Evolutionary conservation across 2,888 invertebrate species (phyloP).

Genomic region (Cyrtodaria siliqua): DNA sequence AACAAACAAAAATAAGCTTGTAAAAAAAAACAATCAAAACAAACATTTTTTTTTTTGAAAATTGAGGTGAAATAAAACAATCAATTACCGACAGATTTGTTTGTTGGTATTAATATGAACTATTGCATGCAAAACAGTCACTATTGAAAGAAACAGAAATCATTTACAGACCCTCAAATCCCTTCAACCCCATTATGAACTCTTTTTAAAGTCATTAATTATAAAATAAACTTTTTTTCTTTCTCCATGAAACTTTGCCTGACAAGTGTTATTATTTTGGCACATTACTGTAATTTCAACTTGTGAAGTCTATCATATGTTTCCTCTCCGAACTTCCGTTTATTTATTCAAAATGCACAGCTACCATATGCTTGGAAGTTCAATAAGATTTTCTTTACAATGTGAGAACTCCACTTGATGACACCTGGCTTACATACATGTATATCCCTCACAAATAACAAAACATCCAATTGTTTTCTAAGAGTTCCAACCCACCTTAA

Average conservation of each 20-base stretch:
- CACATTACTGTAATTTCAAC: slow-evolving; percentile 15
- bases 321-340: slow-evolving; percentile 38
- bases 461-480: not conserved
- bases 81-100: no score
- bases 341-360: slow-evolving; percentile 30
- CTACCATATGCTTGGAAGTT: slow-evolving; percentile 1
- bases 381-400: not conserved
- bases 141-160: no score
- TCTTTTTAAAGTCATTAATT: no score
- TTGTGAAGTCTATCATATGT: slow-evolving; percentile 44
- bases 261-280: slow-evolving; percentile 12
- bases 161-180: no score
- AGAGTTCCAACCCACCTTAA: no score
- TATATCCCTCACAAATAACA: not conserved
- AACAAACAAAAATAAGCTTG: no score
- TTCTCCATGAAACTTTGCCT: not conserved
- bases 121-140: no score
- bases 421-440: slow-evolving; percentile 3
- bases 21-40: no score
- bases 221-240: not conserved
- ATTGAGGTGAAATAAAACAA: no score
- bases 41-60: no score
- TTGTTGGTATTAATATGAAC: no score
- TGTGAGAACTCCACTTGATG: not conserved
- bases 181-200: no score